phyloP scores from a whole-genome alignment of 2,113 vertebrate genomes.

The Cavia porcellus region DNA sequence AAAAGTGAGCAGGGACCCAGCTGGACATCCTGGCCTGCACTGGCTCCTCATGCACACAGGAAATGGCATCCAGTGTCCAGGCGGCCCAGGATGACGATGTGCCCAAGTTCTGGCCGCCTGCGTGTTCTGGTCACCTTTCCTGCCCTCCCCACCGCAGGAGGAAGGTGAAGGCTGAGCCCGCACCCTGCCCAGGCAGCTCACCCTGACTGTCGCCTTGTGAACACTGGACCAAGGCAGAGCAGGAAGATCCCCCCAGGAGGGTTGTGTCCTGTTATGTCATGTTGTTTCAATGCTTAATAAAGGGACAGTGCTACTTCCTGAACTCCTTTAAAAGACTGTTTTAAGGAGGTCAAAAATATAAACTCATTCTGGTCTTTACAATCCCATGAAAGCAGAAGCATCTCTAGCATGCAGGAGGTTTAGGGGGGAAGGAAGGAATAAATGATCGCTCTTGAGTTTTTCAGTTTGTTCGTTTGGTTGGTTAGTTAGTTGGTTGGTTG shows the following conservation, averaged over 20 bases:
- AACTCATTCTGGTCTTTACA: not conserved
- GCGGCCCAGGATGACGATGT: not conserved
- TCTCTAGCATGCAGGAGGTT: not conserved
- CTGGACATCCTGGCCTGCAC: not conserved
- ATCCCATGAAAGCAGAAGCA: not conserved
- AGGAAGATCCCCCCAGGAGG: not conserved
- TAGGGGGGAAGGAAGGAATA: not conserved
- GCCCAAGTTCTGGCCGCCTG: not conserved
- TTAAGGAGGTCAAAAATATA: not conserved
- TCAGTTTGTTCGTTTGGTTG: no score
- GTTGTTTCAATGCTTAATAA: not conserved
- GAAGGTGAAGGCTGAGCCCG: not conserved
- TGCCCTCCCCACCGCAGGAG: no score
- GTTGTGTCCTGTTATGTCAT: no score
- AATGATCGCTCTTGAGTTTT: not conserved
- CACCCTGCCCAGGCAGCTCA: fast-evolving
- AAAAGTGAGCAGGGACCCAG: not conserved
- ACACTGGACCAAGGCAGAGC: no score
- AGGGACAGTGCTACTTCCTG: not conserved
- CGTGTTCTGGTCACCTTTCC: not conserved
- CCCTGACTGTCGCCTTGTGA: fast-evolving
- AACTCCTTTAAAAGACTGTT: not conserved
- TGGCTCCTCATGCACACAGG: not conserved
- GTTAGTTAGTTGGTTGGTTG: no score
- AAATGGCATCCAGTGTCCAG: not conserved